Evolutionary conservation across 2,797 vertebrate genomes (phyloP).

Genomic region (Neosalanx taihuensis): DNA sequence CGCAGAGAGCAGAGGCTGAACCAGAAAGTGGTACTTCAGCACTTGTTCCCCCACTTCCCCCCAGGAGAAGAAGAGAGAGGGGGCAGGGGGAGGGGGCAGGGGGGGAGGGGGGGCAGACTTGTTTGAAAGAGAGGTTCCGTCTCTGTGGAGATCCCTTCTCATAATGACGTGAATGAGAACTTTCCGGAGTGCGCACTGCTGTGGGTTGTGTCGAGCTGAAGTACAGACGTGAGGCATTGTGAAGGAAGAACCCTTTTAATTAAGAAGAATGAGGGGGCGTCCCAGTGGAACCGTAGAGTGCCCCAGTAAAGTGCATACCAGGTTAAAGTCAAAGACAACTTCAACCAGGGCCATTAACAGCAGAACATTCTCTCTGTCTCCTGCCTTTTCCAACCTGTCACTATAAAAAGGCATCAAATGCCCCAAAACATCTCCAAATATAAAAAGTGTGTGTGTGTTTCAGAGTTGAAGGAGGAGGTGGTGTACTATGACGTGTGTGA

Average conservation of each 20-base stretch:
- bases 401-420: too few relatives aligned
- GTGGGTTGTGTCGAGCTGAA: background rate
- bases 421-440: background rate
- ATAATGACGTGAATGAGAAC: background rate
- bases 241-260: background rate
- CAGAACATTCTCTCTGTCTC: too few relatives aligned
- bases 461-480: conserved; percentile 92
- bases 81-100: background rate
- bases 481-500: conserved; percentile 92
- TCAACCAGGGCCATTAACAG: too few relatives aligned
- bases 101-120: background rate
- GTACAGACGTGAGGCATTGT: background rate
- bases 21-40: background rate
- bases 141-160: background rate
- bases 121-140: background rate
- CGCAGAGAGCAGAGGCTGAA: background rate
- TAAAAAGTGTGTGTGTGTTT: conserved; percentile 21
- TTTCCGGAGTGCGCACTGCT: background rate
- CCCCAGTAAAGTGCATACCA: too few relatives aligned
- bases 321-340: too few relatives aligned
- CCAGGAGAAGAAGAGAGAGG: background rate
- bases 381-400: too few relatives aligned
- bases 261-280: too few relatives aligned
- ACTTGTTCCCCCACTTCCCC: background rate
- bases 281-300: too few relatives aligned